Evolutionary conservation across 2,888 invertebrate species (phyloP).

Genomic region (Microplitis manilae): DNA sequence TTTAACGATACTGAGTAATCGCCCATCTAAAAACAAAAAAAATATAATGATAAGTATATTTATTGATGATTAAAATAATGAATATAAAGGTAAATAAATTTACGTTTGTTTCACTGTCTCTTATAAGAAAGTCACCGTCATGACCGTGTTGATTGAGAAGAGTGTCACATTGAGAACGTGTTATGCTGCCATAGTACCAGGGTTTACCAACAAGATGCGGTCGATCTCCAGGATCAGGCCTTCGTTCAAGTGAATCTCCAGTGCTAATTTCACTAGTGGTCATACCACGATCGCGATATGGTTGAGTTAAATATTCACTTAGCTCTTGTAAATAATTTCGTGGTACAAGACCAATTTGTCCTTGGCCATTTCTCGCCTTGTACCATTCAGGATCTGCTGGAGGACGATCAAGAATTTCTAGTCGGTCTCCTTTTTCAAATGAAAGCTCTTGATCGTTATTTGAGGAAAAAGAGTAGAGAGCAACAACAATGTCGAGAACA

Average conservation of each 20-base stretch:
- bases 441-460: constrained; percentile 96
- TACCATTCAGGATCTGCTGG: constrained; percentile 99
- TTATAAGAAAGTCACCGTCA: constrained; percentile 98
- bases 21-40: constrained; percentile 84
- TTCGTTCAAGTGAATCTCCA: constrained; percentile 74
- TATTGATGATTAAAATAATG: constrained; percentile 14
- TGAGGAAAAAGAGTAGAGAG: constrained; percentile 93
- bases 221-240: constrained; percentile 75
- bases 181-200: constrained; percentile 98
- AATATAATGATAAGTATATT: constrained; percentile 29
- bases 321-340: constrained; percentile 94
- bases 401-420: constrained; percentile 97
- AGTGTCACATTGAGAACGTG: constrained; percentile 96
- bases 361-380: constrained; percentile 93
- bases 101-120: constrained; percentile 99
- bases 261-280: constrained; percentile 62
- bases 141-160: constrained; percentile 95
- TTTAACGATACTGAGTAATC: constrained; percentile 98
- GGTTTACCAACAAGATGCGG: constrained; percentile 86
- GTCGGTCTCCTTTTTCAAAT: constrained; percentile 96
- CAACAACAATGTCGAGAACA: constrained; percentile 96
- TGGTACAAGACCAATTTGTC: constrained; percentile 95
- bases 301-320: constrained; percentile 89
- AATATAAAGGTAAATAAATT: constrained; percentile 70
- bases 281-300: constrained; percentile 77